Evolutionary conservation across 2,888 invertebrate genomes (phyloP).

Genomic region (Synergus laeviventris): DNA sequence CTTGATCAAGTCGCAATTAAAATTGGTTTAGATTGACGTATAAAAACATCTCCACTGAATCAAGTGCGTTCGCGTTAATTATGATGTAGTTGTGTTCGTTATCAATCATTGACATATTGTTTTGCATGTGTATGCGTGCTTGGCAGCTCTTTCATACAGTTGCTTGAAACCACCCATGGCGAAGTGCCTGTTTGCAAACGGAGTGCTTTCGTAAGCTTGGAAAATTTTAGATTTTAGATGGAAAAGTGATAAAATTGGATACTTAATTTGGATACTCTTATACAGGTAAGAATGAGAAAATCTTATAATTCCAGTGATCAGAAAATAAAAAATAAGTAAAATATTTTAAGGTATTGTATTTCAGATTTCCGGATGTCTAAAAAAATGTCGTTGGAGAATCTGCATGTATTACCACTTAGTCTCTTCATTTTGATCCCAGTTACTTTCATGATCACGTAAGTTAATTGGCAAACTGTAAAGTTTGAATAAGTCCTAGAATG

Average conservation of each 20-base stretch:
- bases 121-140: slow-evolving; percentile 49
- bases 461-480: slow-evolving; percentile 46
- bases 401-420: slow-evolving; percentile 71
- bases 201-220: background rate
- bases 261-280: background rate
- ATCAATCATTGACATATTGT: slow-evolving; percentile 54
- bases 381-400: slow-evolving; percentile 68
- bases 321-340: background rate
- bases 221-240: background rate
- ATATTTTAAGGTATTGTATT: background rate
- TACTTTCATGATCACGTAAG: slow-evolving; percentile 75
- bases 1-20: background rate
- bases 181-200: slow-evolving; percentile 48
- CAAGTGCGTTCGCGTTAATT: slow-evolving; percentile 50
- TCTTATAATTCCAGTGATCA: background rate
- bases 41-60: slow-evolving; percentile 23
- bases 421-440: slow-evolving; percentile 74
- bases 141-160: slow-evolving; percentile 49
- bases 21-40: background rate
- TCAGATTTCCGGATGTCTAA: slow-evolving; percentile 41
- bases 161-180: slow-evolving; percentile 51
- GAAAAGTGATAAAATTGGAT: background rate
- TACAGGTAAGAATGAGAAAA: background rate
- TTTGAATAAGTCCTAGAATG: background rate
- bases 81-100: slow-evolving; percentile 52